Conservation (phyloP, 2,888 invertebrate genomes). For the Strigamia crassipes region DNA sequence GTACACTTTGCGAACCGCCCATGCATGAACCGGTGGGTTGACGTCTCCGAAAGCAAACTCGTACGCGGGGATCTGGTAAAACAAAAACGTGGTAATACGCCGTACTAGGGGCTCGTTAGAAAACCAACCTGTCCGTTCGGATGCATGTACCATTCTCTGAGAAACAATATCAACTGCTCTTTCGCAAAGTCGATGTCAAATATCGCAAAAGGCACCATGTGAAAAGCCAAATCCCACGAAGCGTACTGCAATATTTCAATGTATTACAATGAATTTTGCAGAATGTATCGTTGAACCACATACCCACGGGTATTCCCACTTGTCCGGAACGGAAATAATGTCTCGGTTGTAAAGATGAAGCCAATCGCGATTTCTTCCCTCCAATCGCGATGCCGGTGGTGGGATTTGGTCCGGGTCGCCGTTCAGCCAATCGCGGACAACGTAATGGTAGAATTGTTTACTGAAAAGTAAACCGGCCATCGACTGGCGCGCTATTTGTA, state of each 20-base stretch:
- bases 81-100: no score
- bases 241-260: no score
- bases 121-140: constrained; percentile 60
- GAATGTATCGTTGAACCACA: no score
- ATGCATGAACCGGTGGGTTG: constrained; percentile 60
- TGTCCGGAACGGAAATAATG: constrained; percentile 60
- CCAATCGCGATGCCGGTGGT: constrained; percentile 49
- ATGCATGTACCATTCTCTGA: constrained; percentile 60
- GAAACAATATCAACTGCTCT: constrained; percentile 57
- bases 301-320: constrained; percentile 61
- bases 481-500: constrained; percentile 56
- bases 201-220: constrained; percentile 57
- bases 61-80: constrained; percentile 59
- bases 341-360: constrained; percentile 57
- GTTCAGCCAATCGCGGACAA: constrained; percentile 54
- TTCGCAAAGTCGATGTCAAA: constrained; percentile 59
- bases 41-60: constrained; percentile 60
- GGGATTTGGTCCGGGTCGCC: constrained; percentile 50
- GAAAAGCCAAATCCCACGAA: constrained; percentile 60
- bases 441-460: constrained; percentile 59
- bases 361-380: constrained; percentile 55
- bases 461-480: constrained; percentile 59
- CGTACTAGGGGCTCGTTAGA: no score
- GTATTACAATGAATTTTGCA: no score
- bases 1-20: constrained; percentile 54